Percentiles rank a stretch among this genome's conserved stretches.
Conservation (phyloP, 2,888 invertebrate genomes). For the Sphaerophoria taeniata region DNA sequence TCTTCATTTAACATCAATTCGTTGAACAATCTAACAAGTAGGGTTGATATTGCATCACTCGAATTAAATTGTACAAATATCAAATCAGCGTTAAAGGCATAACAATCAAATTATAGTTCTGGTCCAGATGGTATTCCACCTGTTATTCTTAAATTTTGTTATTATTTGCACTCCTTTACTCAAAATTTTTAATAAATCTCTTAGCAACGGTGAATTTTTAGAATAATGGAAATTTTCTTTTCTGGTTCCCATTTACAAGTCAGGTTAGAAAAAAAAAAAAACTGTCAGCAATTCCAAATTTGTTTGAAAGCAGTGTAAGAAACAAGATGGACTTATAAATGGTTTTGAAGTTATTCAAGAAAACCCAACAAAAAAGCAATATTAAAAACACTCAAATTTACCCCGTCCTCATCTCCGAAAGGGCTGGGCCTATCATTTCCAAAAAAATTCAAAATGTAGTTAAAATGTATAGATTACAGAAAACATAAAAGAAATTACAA, state of each 20-base stretch:
- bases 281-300: not conserved
- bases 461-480: too few species aligned
- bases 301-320: not conserved
- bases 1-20: too few species aligned
- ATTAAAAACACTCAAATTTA: too few species aligned
- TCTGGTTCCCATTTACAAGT: not conserved
- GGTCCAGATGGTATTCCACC: not conserved
- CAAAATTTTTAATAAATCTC: not conserved
- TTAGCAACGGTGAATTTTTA: not conserved
- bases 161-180: not conserved
- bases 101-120: not conserved
- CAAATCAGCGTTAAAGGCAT: not conserved
- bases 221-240: not conserved
- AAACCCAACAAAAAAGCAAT: too few species aligned
- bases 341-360: too few species aligned
- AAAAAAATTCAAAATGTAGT: too few species aligned
- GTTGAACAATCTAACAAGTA: too few species aligned
- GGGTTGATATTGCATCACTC: too few species aligned
- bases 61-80: not conserved
- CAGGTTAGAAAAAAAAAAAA: not conserved
- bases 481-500: too few species aligned
- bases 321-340: not conserved
- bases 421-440: too few species aligned
- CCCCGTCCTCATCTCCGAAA: too few species aligned
- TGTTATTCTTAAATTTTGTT: not conserved